These are phyloP conservation scores for Ormyrus pomaceus DNA, from an alignment of 2,888 invertebrate species.

Conservation along the genomic window DNA sequence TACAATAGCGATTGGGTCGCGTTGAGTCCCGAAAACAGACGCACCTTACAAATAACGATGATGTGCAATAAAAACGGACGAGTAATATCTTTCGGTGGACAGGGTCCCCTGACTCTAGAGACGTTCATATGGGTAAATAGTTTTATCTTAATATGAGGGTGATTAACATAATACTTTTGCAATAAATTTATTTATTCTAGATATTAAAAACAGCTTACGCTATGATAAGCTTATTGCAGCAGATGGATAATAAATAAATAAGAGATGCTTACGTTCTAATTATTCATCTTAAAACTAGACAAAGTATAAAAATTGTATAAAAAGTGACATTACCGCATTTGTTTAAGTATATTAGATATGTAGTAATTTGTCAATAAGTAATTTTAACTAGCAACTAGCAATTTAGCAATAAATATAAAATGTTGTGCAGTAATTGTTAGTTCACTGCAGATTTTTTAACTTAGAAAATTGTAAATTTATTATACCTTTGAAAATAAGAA, in stretches of 20 bases:
- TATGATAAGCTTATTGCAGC: not conserved
- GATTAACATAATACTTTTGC: not conserved
- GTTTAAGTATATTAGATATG: no score
- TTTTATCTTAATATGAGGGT: not conserved
- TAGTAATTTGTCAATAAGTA: no score
- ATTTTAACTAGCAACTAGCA: no score
- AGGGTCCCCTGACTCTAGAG: slow-evolving; percentile 15
- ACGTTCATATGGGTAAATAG: slow-evolving; percentile 39
- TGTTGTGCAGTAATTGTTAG: no score
- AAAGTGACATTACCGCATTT: no score
- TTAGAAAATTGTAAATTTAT: no score
- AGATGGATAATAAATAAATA: not conserved
- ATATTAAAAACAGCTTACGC: slow-evolving; percentile 12
- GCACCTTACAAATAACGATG: slow-evolving; percentile 9
- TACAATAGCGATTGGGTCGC: slow-evolving; percentile 21
- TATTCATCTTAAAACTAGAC: no score
- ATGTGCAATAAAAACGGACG: slow-evolving; percentile 15
- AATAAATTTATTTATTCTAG: not conserved
- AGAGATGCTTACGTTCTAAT: no score
- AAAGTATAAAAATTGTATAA: no score
- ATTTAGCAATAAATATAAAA: no score
- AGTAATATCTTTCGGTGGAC: slow-evolving; percentile 28
- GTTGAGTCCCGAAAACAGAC: slow-evolving; percentile 2
- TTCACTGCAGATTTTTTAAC: no score
- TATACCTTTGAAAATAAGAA: no score